Conservation (phyloP, 2,888 invertebrate genomes). For the Drosophila crucigera region DNA sequence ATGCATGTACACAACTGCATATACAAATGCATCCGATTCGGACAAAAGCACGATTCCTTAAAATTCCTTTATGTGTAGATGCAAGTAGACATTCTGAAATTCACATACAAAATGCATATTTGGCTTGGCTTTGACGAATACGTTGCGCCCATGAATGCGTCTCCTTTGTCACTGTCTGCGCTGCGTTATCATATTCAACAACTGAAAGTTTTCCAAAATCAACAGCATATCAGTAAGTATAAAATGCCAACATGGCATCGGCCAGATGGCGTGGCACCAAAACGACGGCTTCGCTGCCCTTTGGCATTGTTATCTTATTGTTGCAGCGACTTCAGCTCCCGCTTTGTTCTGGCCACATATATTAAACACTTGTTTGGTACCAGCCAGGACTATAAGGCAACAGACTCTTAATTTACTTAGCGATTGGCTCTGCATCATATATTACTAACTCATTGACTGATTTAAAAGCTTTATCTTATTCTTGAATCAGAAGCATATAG, state of each 20-base stretch:
- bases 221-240: constrained; percentile 4
- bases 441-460: neutral
- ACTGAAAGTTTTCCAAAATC: constrained; percentile 56
- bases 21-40: constrained; percentile 44
- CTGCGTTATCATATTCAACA: constrained; percentile 53
- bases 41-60: constrained; percentile 62
- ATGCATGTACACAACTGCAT: constrained; percentile 23
- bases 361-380: neutral
- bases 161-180: constrained; percentile 44
- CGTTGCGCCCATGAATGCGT: constrained; percentile 47
- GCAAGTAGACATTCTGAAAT: constrained; percentile 50
- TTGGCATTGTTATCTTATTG: neutral
- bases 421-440: neutral
- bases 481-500: neutral
- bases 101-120: constrained; percentile 75
- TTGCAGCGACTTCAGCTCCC: neutral
- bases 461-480: neutral
- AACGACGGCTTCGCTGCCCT: constrained; percentile 15
- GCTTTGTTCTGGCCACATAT: neutral
- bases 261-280: constrained; percentile 16
- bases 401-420: neutral
- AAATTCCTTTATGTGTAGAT: constrained; percentile 50
- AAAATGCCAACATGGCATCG: constrained; percentile 17
- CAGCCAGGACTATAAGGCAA: neutral
- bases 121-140: constrained; percentile 44